Evolutionary conservation across 2,797 vertebrate genomes (phyloP), one percentile per base, ranked within the genome.

Genomic region (Lacerta bilineata): DNA sequence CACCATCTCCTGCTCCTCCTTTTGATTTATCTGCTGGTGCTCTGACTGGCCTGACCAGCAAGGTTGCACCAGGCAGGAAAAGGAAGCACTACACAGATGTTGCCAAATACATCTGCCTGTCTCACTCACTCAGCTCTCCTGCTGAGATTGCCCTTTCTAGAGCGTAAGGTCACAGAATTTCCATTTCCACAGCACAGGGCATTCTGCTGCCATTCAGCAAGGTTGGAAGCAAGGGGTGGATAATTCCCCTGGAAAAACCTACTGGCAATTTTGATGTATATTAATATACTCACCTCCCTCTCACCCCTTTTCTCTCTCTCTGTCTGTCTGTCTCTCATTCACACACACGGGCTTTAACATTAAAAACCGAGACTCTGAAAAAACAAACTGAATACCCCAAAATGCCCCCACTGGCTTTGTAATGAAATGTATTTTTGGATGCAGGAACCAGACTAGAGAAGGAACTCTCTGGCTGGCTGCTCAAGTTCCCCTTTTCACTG

Each of bases 401-500:
- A 88, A 90, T 1, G 4, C 9, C 91, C 27, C 36, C 0, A 17
- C 6, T 90, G 72, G 86, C 25, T 11, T 84, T 46, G 90, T 8
- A 55, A 18, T 90, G 66, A 89, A 89, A 80, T 81, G 43, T 43
- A 83, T 46, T 80, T 10, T 61, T 8, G 4, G 10, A 61, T 74
- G 79, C 11, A 55, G 84, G 23, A 64, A 55, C 33, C 29, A 83
- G 78, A 89, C 39, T 25, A 83, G 78, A 89, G 83, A 80, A 91
- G 50, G 71, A 94, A 90, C 71, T 0, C 55, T 79, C 39, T 86
- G 88, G 68, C 27, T 29, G 27, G 69, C 81, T 41, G 18, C 1
- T n/a, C 46, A 89, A 93, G 84, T 88, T 74, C 46, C 85, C 78
- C 74, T 84, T 91, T 85, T 90, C 61, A 59, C 46, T 20, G 43